phyloP scores from a whole-genome alignment of 2,888 invertebrate species.

The Gandaritis pyraliata region DNA sequence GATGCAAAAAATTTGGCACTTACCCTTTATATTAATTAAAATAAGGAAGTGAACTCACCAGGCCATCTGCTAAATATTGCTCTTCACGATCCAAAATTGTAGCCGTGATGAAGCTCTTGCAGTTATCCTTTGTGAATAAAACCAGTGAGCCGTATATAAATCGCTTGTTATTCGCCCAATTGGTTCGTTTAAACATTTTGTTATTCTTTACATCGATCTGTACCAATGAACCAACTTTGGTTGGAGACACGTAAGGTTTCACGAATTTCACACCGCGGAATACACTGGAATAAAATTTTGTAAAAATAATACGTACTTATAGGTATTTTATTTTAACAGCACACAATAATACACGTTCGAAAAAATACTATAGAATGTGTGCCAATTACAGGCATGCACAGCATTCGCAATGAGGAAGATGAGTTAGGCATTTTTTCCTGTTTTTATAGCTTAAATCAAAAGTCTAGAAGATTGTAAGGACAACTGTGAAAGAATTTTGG shows the following conservation, averaged over 20 bases:
- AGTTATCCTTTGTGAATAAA: conserved; percentile 88
- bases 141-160: conserved; percentile 89
- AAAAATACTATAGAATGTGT: too few species aligned
- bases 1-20: too few species aligned
- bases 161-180: conserved; percentile 78
- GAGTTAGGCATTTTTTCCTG: too few species aligned
- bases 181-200: conserved; percentile 62
- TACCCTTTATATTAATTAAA: too few species aligned
- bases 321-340: too few species aligned
- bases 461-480: too few species aligned
- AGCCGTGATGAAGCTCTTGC: conserved; percentile 87
- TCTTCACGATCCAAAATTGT: conserved; percentile 85
- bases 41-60: conserved; percentile 50
- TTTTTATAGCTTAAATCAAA: too few species aligned
- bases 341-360: neutral
- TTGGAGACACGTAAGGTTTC: conserved; percentile 61
- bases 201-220: conserved; percentile 55
- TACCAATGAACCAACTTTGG: conserved; percentile 65
- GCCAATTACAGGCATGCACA: too few species aligned
- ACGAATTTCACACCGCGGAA: conserved; percentile 71
- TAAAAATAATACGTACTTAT: too few species aligned
- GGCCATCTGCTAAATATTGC: conserved; percentile 56
- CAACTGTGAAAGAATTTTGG: too few species aligned
- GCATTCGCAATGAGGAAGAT: too few species aligned
- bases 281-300: conserved; percentile 54